These are phyloP conservation scores for Molossus alvarezi DNA, from an alignment of 2,797 vertebrate species.

Conservation along the genomic window DNA sequence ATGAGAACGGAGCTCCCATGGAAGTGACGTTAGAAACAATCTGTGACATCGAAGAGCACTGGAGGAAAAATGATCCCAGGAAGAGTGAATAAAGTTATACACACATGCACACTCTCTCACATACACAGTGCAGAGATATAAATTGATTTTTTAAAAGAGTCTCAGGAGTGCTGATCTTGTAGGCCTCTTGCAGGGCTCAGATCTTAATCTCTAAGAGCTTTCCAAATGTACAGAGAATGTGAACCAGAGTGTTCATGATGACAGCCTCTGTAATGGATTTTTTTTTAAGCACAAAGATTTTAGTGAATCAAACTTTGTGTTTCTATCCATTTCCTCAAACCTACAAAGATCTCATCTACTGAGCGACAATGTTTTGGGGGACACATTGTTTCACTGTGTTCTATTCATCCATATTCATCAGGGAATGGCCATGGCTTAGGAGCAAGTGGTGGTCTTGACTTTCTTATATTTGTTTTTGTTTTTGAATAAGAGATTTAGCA, in stretches of 20 bases:
- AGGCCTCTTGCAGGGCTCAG: neutral
- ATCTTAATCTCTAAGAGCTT: neutral
- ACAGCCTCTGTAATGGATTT: neutral
- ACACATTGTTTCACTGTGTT: neutral
- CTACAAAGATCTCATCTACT: neutral
- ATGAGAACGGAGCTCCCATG: neutral
- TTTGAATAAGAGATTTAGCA: neutral
- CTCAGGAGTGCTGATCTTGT: neutral
- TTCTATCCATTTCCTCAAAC: neutral
- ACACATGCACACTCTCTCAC: neutral
- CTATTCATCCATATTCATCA: neutral
- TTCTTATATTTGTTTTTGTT: neutral
- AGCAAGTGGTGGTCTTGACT: neutral
- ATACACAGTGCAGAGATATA: neutral
- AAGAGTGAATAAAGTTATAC: neutral
- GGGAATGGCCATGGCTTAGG: neutral
- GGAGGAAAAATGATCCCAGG: neutral
- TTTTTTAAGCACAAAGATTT: neutral
- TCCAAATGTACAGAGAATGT: conserved; percentile 12
- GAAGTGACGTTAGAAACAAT: neutral
- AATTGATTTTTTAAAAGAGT: neutral
- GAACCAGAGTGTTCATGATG: neutral
- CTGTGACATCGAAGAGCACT: neutral
- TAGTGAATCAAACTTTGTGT: neutral
- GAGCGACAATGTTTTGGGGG: neutral